Percentiles rank a stretch among this genome's conserved stretches.
Conservation (phyloP, 2,113 vertebrate species). For the Pelecanus crispus region DNA sequence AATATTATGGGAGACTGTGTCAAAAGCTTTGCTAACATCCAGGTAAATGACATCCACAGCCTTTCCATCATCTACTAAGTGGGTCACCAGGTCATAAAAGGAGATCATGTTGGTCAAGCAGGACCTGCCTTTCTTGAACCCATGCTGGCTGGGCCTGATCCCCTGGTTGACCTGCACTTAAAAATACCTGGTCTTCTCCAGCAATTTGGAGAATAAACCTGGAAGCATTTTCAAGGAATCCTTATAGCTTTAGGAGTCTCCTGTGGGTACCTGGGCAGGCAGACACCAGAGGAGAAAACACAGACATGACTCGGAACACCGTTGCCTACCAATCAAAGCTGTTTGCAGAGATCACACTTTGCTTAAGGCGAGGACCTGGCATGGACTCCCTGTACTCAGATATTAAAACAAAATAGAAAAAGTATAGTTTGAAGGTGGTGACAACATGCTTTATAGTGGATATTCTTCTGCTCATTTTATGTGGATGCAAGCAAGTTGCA, state of each 20-base stretch:
- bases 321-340: background rate
- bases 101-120: too few species aligned
- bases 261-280: background rate
- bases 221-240: background rate
- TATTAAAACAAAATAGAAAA: background rate
- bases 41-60: too few species aligned
- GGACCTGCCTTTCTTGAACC: too few species aligned
- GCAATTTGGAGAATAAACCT: background rate
- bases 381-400: background rate
- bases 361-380: background rate
- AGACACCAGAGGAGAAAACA: background rate
- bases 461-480: background rate
- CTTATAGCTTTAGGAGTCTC: background rate
- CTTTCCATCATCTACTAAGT: too few species aligned
- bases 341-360: background rate
- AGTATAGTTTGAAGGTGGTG: background rate
- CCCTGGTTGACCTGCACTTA: too few species aligned
- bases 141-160: too few species aligned
- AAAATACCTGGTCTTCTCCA: background rate
- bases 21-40: too few species aligned
- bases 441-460: background rate
- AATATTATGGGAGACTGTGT: too few species aligned
- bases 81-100: too few species aligned
- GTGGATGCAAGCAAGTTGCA: background rate
- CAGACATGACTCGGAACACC: background rate